phyloP scores from a whole-genome alignment of 1,140 invertebrate species.

The Drosophila lacertosa region DNA sequence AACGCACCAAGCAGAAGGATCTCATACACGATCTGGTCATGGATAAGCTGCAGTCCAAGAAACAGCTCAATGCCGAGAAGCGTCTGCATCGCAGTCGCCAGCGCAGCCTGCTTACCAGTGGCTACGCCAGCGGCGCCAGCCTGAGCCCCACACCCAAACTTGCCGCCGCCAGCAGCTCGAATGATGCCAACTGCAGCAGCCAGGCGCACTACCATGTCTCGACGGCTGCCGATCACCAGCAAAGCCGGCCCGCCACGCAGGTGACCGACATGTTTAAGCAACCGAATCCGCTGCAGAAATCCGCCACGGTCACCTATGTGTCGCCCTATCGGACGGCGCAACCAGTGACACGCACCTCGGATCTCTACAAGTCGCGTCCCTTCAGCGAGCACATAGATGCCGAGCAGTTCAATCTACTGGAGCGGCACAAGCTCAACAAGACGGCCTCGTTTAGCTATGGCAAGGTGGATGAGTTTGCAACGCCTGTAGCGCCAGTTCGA shows the following conservation, averaged over 20 bases:
- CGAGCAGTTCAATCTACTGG: constrained; percentile 49
- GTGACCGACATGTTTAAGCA: constrained; percentile 21
- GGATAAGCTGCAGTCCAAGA: constrained; percentile 89
- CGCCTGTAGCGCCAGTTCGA: constrained; percentile 55
- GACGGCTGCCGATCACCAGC: constrained; percentile 46
- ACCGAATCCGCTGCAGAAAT: constrained; percentile 63
- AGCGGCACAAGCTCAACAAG: constrained; percentile 72
- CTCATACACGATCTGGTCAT: constrained; percentile 91
- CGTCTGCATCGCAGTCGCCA: constrained; percentile 84
- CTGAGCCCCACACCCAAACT: constrained; percentile 75
- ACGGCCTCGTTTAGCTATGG: constrained; percentile 70
- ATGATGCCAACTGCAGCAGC: constrained; percentile 73
- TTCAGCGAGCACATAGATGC: constrained; percentile 73
- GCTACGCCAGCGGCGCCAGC: constrained; percentile 71
- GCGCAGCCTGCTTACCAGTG: constrained; percentile 73
- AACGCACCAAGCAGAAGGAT: constrained; percentile 89
- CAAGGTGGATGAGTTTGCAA: constrained; percentile 52
- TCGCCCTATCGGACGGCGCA: constrained; percentile 68
- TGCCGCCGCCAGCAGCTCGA: constrained; percentile 63
- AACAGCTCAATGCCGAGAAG: constrained; percentile 87
- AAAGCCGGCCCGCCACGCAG: not conserved
- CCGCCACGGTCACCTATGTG: constrained; percentile 68
- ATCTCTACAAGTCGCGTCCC: constrained; percentile 71
- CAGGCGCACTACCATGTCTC: constrained; percentile 79
- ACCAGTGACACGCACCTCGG: constrained; percentile 34